A percentile compares a stretch with the other conserved stretches of the same genome.
phyloP scores from a whole-genome alignment of 2,888 invertebrate species.

The Drosophila cracens region DNA sequence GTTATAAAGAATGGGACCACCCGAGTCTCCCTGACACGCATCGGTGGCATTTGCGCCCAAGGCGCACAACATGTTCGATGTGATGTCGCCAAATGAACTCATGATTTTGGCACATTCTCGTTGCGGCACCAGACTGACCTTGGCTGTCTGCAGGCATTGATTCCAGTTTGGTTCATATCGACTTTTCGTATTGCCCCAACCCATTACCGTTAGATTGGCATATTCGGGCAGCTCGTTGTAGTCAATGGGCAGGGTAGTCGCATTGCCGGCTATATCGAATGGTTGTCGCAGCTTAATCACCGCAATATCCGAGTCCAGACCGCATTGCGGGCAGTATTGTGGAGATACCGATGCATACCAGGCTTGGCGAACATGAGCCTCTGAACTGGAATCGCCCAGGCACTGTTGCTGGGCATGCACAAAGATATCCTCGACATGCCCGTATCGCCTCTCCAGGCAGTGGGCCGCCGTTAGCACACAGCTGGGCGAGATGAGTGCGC shows the following conservation, averaged over 20 bases:
- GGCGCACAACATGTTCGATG: slow-evolving; percentile 74
- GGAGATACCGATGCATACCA: slow-evolving; percentile 22
- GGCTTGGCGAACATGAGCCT: slow-evolving; percentile 41
- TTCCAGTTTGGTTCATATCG: slow-evolving; percentile 1
- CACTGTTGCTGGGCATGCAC: slow-evolving; percentile 58
- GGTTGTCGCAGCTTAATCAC: slow-evolving; percentile 45
- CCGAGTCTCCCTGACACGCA: slow-evolving; percentile 79
- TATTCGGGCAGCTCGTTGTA: slow-evolving; percentile 36
- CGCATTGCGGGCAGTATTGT: not conserved
- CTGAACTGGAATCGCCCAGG: slow-evolving; percentile 12
- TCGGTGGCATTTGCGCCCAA: slow-evolving; percentile 50
- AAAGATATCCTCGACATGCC: slow-evolving; percentile 33
- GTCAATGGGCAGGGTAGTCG: slow-evolving; percentile 33
- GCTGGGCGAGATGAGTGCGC: slow-evolving; percentile 52
- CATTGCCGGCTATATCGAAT: slow-evolving; percentile 36
- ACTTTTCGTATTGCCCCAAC: slow-evolving; percentile 61
- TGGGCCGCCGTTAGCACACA: slow-evolving; percentile 72
- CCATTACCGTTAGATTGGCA: slow-evolving; percentile 54
- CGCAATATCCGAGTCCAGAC: slow-evolving; percentile 48
- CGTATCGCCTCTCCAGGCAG: slow-evolving; percentile 45
- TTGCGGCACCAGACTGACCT: slow-evolving; percentile 34
- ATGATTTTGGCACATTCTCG: slow-evolving; percentile 33
- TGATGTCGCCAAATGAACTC: slow-evolving; percentile 15
- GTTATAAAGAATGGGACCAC: slow-evolving; percentile 68
- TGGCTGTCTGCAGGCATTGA: slow-evolving; percentile 53